phyloP scores from a whole-genome alignment of 2,888 invertebrate species.

The Acrobasis suavella region DNA sequence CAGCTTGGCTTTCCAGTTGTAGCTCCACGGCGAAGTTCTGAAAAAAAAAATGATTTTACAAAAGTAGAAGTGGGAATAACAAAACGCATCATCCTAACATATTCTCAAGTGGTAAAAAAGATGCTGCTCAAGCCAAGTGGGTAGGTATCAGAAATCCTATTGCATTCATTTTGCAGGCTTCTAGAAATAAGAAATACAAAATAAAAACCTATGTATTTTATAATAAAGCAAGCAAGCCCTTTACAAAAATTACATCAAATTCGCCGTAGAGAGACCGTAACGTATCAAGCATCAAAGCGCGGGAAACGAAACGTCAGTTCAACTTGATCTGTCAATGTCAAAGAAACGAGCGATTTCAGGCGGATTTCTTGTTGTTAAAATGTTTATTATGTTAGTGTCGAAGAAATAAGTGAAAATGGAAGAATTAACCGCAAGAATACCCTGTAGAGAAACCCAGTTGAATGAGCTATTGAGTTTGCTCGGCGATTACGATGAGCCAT shows the following conservation, averaged over 20 bases:
- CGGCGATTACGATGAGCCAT: conserved; percentile 82
- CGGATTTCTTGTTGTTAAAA: neutral
- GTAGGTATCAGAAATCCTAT: too few species aligned
- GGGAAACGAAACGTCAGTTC: conserved; percentile 39
- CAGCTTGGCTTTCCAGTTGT: conserved; percentile 86
- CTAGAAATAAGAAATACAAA: too few species aligned
- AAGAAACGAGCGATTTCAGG: neutral
- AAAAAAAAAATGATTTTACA: conserved; percentile 43
- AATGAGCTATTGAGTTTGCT: conserved; percentile 74
- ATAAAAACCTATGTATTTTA: too few species aligned
- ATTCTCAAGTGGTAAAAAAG: too few species aligned
- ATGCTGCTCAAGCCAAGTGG: too few species aligned
- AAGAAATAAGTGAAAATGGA: conserved; percentile 68
- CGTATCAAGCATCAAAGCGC: conserved; percentile 21
- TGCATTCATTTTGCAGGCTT: too few species aligned
- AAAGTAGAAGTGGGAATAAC: conserved; percentile 9
- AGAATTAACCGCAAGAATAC: conserved; percentile 67
- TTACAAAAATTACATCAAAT: conserved; percentile 20
- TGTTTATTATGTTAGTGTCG: neutral
- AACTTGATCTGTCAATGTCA: conserved; percentile 27
- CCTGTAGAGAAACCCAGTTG: conserved; percentile 77
- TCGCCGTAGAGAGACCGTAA: conserved; percentile 43
- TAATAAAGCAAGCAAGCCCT: too few species aligned
- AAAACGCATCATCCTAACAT: conserved; percentile 5
- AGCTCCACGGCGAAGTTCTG: conserved; percentile 91